phyloP scores from a whole-genome alignment of 2,888 invertebrate species.

The Bugulina stolonifera region DNA sequence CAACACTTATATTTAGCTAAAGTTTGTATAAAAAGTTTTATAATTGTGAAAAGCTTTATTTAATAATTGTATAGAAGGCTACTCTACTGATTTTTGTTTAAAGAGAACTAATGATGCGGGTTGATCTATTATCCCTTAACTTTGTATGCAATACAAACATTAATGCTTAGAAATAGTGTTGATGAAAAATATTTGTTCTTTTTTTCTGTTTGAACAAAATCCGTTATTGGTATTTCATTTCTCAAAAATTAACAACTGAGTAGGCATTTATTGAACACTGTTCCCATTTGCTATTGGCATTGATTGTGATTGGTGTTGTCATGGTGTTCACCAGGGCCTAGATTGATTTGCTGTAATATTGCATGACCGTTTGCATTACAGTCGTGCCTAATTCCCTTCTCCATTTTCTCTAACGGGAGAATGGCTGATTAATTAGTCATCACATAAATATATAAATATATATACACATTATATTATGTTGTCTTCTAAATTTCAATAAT shows the following conservation, averaged over 20 bases:
- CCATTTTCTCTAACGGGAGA: too few species aligned
- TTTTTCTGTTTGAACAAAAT: not conserved
- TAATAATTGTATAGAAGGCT: not conserved
- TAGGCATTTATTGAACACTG: not conserved
- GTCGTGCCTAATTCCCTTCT: too few species aligned
- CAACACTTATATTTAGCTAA: not conserved
- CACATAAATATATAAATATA: too few species aligned
- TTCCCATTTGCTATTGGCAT: not conserved
- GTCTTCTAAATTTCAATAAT: too few species aligned
- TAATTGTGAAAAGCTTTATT: not conserved
- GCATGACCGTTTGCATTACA: too few species aligned
- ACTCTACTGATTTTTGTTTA: not conserved
- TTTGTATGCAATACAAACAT: slow-evolving; percentile 8
- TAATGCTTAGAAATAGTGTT: not conserved
- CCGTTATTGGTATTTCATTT: slow-evolving; percentile 13
- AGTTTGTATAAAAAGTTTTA: not conserved
- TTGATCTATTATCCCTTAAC: not conserved
- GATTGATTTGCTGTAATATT: too few species aligned
- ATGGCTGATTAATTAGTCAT: too few species aligned
- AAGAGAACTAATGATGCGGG: not conserved
- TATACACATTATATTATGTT: too few species aligned
- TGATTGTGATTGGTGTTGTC: too few species aligned
- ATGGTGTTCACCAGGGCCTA: too few species aligned
- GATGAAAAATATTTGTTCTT: slow-evolving; percentile 19
- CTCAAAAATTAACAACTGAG: not conserved